phyloP scores from a whole-genome alignment of 2,888 invertebrate species.

The Drosophila monieri region DNA sequence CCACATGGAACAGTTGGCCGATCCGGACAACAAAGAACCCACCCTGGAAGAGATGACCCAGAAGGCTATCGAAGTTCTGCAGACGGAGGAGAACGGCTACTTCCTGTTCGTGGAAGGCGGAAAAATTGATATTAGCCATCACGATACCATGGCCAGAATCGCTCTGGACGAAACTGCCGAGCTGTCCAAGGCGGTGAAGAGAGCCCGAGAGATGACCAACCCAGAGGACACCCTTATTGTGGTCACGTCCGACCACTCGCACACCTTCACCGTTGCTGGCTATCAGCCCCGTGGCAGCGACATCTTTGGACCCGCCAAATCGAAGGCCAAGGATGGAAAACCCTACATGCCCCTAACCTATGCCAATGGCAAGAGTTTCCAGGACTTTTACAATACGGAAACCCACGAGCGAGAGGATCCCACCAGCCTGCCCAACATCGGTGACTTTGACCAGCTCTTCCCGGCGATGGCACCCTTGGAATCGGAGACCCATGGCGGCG shows the following conservation, averaged over 20 bases:
- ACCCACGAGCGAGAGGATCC: constrained; percentile 75
- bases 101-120: constrained; percentile 90
- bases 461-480: constrained; percentile 85
- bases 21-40: constrained; percentile 85
- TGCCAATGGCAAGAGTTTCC: constrained; percentile 89
- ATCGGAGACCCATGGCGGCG: constrained; percentile 90
- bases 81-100: constrained; percentile 88
- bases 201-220: constrained; percentile 86
- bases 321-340: constrained; percentile 85
- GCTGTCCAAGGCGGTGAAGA: constrained; percentile 89
- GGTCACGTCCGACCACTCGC: constrained; percentile 92
- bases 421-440: constrained; percentile 26
- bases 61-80: constrained; percentile 88
- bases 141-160: constrained; percentile 76
- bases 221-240: constrained; percentile 90
- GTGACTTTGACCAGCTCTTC: constrained; percentile 80
- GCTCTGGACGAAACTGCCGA: constrained; percentile 86
- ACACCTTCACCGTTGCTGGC: constrained; percentile 90
- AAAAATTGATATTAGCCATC: constrained; percentile 82
- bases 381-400: constrained; percentile 68
- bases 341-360: constrained; percentile 89
- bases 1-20: constrained; percentile 85
- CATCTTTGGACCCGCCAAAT: constrained; percentile 69
- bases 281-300: constrained; percentile 85
- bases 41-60: constrained; percentile 91